Evolutionary conservation across 1,140 invertebrate genomes (phyloP).

Genomic region (Heliconius melpomene): DNA sequence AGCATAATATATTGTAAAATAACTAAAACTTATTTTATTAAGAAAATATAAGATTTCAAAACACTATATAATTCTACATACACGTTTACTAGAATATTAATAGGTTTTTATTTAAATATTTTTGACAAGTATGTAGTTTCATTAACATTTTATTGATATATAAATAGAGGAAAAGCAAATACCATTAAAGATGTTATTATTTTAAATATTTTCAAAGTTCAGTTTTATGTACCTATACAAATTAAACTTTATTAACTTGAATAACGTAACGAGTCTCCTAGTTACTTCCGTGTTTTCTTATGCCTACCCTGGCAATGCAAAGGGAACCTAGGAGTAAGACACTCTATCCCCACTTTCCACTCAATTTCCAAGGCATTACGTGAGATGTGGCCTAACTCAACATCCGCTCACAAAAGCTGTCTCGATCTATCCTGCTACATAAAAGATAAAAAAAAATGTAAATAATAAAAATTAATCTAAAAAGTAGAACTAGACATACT

Average conservation of each 20-base stretch:
- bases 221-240: background rate
- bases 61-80: background rate
- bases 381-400: background rate
- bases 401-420: too few species aligned
- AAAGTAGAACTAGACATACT: too few species aligned
- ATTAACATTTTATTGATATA: slow-evolving; percentile 4
- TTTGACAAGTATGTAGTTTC: background rate
- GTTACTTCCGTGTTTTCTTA: background rate
- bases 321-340: background rate
- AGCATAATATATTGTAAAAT: background rate
- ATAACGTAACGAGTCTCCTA: background rate
- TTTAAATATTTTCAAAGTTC: background rate
- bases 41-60: background rate
- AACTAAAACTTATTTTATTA: background rate
- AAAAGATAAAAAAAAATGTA: too few species aligned
- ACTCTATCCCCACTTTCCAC: background rate
- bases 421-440: too few species aligned
- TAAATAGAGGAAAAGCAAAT: background rate
- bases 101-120: background rate
- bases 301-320: too few species aligned
- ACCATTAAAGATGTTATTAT: background rate
- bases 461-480: too few species aligned
- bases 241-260: background rate
- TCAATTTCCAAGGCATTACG: background rate
- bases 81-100: background rate